Percentiles rank a stretch among this genome's conserved stretches.
Evolutionary conservation across 2,888 invertebrate genomes (phyloP).

Genomic region (Cynaeus angustus): DNA sequence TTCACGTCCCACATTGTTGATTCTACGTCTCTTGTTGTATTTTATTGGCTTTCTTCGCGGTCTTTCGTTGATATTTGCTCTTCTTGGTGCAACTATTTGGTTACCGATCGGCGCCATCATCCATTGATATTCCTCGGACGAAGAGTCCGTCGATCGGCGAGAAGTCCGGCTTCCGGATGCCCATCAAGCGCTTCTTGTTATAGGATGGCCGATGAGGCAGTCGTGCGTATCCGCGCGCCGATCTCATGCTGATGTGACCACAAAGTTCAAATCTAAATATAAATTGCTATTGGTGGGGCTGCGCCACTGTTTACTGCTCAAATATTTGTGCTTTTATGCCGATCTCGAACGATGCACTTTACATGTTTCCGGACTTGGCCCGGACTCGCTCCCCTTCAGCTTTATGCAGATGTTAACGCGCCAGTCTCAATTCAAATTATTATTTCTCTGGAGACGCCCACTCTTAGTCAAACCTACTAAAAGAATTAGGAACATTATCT

Average conservation of each 20-base stretch:
- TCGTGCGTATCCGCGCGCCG: slow-evolving; percentile 61
- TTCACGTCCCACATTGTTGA: slow-evolving; percentile 49
- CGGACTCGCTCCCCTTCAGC: slow-evolving; percentile 25
- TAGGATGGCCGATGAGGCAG: slow-evolving; percentile 63
- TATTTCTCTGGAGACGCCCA: slow-evolving; percentile 11
- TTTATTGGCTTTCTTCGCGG: slow-evolving; percentile 49
- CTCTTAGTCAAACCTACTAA: slow-evolving; percentile 3
- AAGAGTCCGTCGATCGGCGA: slow-evolving; percentile 61
- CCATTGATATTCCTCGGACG: slow-evolving; percentile 60
- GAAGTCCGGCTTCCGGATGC: slow-evolving; percentile 56
- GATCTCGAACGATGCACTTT: slow-evolving; percentile 54
- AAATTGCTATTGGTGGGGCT: slow-evolving; percentile 61
- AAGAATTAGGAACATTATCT: slow-evolving; percentile 13
- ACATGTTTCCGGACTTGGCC: slow-evolving; percentile 46
- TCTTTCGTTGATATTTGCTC: slow-evolving; percentile 46
- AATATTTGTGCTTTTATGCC: slow-evolving; percentile 69
- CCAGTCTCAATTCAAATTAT: slow-evolving; percentile 34
- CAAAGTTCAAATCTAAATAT: slow-evolving; percentile 62
- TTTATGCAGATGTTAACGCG: slow-evolving; percentile 43
- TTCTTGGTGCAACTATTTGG: slow-evolving; percentile 48
- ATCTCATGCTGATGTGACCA: slow-evolving; percentile 53
- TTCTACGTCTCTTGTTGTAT: slow-evolving; percentile 46
- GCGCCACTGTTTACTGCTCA: slow-evolving; percentile 65
- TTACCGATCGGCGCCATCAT: slow-evolving; percentile 45
- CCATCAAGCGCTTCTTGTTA: slow-evolving; percentile 66